A percentile compares a stretch with the other conserved stretches of the same genome.
Evolutionary conservation across 2,113 vertebrate species (phyloP).

Genomic region (Oxyruncus cristatus): DNA sequence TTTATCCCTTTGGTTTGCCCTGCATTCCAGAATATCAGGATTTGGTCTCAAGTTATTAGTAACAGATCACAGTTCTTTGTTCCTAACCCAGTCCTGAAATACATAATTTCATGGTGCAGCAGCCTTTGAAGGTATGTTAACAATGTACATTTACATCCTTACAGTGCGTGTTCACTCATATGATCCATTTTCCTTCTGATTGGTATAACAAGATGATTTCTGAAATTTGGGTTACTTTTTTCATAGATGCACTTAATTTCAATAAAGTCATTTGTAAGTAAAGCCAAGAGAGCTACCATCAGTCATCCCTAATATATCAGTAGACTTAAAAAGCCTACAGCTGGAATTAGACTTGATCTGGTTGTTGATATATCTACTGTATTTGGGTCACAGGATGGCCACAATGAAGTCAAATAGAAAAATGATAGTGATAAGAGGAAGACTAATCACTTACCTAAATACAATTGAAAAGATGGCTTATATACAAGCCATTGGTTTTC

Average conservation of each 20-base stretch:
- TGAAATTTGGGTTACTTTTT: neutral
- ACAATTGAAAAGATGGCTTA: constrained; percentile 54
- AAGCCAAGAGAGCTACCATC: neutral
- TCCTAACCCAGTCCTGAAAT: neutral
- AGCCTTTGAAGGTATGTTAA: neutral
- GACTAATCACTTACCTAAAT: constrained; percentile 59
- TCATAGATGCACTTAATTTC: neutral
- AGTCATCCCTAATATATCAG: neutral
- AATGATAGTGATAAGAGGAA: constrained; percentile 53
- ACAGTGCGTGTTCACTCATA: neutral
- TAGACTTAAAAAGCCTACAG: neutral
- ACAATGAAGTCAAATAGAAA: constrained; percentile 40
- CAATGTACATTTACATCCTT: neutral
- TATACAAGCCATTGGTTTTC: constrained; percentile 47
- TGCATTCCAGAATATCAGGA: neutral
- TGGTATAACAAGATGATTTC: neutral
- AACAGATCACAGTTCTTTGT: neutral
- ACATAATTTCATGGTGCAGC: neutral
- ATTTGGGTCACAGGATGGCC: constrained; percentile 58
- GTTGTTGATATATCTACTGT: constrained; percentile 26
- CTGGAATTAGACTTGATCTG: neutral
- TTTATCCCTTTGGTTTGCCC: neutral
- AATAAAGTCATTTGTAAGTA: neutral
- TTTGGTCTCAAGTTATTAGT: neutral
- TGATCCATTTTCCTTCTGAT: neutral